A percentile compares a stretch with the other conserved stretches of the same genome.
Evolutionary conservation across 1,140 invertebrate genomes (phyloP).

Genomic region (Diuraphis noxia): DNA sequence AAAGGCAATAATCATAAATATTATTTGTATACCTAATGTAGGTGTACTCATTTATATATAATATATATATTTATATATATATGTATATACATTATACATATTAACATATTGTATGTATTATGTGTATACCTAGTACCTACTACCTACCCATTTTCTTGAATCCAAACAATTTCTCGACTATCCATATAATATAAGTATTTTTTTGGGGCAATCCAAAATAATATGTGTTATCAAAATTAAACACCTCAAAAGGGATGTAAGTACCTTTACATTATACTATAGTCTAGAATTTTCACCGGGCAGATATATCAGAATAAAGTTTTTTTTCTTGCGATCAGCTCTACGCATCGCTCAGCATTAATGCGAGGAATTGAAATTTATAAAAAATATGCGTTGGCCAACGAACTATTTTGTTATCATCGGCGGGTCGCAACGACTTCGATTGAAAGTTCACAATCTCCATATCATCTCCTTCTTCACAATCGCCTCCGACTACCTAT

Average conservation of each 20-base stretch:
- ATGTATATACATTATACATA: no score
- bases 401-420: conserved; percentile 27
- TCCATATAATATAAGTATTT: neutral
- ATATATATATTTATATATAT: no score
- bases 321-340: neutral
- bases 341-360: neutral
- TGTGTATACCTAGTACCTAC: no score
- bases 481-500: neutral
- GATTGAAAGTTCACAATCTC: conserved; percentile 7
- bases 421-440: conserved; percentile 7
- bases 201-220: neutral
- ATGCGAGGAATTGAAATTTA: conserved; percentile 10
- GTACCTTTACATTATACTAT: neutral
- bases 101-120: no score
- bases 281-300: neutral
- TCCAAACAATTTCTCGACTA: neutral
- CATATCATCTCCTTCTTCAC: neutral
- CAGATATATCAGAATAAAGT: neutral
- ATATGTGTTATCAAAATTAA: neutral
- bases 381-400: neutral
- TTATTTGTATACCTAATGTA: neutral
- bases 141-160: neutral
- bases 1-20: conserved; percentile 17
- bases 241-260: no score
- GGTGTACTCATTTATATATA: neutral